Percentiles rank a stretch among this genome's conserved stretches.
Evolutionary conservation across 1,140 invertebrate species (phyloP).

Genomic region (Drosophila truncata): DNA sequence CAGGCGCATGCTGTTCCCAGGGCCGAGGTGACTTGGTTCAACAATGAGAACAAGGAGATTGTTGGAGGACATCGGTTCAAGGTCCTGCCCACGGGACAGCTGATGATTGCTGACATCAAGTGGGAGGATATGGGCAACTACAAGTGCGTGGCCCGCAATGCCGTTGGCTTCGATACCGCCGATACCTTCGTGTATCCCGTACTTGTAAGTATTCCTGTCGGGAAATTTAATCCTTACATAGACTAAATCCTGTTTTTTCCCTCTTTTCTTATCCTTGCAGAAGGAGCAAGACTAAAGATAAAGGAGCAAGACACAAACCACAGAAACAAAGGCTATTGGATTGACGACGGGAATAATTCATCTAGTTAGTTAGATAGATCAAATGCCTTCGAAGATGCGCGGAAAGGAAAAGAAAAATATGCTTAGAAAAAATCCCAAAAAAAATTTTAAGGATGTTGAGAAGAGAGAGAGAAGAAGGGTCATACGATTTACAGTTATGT

Average conservation of each 20-base stretch:
- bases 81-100: constrained; percentile 89
- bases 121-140: constrained; percentile 94
- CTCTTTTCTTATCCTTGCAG: constrained; percentile 40
- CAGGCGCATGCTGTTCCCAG: constrained; percentile 88
- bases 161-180: constrained; percentile 88
- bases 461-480: constrained; percentile 25
- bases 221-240: background rate
- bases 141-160: constrained; percentile 90
- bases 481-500: constrained; percentile 50
- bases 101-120: constrained; percentile 89
- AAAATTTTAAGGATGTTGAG: constrained; percentile 10
- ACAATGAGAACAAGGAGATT: constrained; percentile 87
- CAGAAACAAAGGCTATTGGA: constrained; percentile 65
- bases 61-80: constrained; percentile 85
- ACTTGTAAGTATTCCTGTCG: constrained; percentile 85
- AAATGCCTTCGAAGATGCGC: constrained; percentile 81
- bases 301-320: too few relatives aligned
- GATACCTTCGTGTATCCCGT: constrained; percentile 93
- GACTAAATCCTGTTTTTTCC: background rate
- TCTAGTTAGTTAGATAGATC: constrained; percentile 83
- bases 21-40: constrained; percentile 89
- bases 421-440: constrained; percentile 52
- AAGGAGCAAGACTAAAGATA: constrained; percentile 73
- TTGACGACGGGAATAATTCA: constrained; percentile 60
- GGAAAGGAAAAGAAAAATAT: constrained; percentile 44